Base-by-base conservation (phyloP, 2,113 vertebrate genomes). In the Phyllostomus discolor region DNA sequence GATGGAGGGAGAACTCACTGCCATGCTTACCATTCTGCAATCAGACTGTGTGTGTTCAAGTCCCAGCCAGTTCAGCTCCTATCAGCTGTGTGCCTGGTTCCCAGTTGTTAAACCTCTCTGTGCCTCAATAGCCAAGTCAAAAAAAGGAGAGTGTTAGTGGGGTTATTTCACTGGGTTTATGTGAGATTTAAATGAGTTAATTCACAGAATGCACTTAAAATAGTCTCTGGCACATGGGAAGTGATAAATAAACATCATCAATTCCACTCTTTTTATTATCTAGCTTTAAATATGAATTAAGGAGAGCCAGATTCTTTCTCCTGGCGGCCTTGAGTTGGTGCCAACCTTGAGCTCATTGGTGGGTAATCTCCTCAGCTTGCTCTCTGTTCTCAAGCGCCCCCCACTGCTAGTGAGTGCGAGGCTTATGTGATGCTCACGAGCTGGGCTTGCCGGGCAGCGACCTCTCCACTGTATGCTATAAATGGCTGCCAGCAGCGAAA, bases 401-500 rank as follows among this genome's bases (percentile, higher is more conserved):
- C 96, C 89, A 75, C 95, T 59, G 94, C 88, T 64, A 73, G 16
- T 3, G 38, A 52, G 54, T 96, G 59, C 22, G 88, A 0, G 67
- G 91, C 97, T 67, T 10, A 59, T 57, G 5, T 1, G 81, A 69
- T 64, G 75, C 95, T 94, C 94, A 50, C 0, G 19, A 95, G 95
- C 90, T 16, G 43, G 88, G 79, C 92, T 70, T 38, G 38, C 97
- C 50, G 1, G 43, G 89, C 79, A 81, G n/a, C 76, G 95, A 80
- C 95, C 92, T 75, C 83, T 86, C 94, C 91, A 19, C 87, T 35
- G 0, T 62, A 41, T 4, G 59, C 96, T 97, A 82, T 96, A 98
- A 98, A 97, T 83, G 96, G 90, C 97, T 97, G 93, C 98, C 98
- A 98, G 97, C 97, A 91, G 94, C 0, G 1, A 97, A 98, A 98